phyloP scores from a whole-genome alignment of 2,797 vertebrate genomes.

The Menidia menidia region DNA sequence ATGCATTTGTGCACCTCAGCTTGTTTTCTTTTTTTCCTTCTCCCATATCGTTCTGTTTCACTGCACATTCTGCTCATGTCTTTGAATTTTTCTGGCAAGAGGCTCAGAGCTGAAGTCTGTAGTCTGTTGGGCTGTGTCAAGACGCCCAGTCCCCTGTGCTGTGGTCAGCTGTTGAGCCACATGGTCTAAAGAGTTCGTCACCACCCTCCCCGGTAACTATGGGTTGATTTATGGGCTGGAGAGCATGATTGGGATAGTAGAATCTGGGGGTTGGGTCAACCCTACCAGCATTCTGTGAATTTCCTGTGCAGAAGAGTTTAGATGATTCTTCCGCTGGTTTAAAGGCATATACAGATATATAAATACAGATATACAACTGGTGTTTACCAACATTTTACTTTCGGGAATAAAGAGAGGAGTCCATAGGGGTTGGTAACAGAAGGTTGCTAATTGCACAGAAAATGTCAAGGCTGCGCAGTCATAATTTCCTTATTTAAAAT shows the following conservation, averaged over 20 bases:
- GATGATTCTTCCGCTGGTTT: slow-evolving; percentile 54
- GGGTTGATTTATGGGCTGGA: slow-evolving; percentile 64
- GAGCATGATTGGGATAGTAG: slow-evolving; percentile 16
- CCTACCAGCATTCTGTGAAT: slow-evolving; percentile 1
- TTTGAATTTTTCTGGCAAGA: slow-evolving; percentile 17
- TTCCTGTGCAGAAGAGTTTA: slow-evolving; percentile 21
- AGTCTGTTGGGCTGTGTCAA: slow-evolving; percentile 33
- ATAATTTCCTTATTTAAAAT: neutral
- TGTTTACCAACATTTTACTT: slow-evolving; percentile 21
- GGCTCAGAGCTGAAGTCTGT: slow-evolving; percentile 23
- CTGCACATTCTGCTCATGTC: slow-evolving; percentile 3
- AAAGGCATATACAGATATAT: neutral
- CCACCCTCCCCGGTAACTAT: slow-evolving; percentile 57
- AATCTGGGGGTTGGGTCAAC: neutral
- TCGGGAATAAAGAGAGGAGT: slow-evolving; percentile 46
- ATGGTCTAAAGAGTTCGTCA: slow-evolving; percentile 58
- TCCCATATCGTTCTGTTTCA: slow-evolving; percentile 8
- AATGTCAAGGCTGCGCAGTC: slow-evolving; percentile 32
- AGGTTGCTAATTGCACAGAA: neutral
- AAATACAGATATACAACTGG: too few relatives aligned
- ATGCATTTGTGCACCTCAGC: neutral
- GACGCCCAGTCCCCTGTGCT: slow-evolving; percentile 45
- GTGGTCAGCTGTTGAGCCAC: slow-evolving; percentile 71
- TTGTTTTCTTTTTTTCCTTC: neutral
- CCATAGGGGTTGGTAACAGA: slow-evolving; percentile 6